Evolutionary conservation across 2,113 vertebrate genomes (phyloP).

Genomic region (Agapornis roseicollis): DNA sequence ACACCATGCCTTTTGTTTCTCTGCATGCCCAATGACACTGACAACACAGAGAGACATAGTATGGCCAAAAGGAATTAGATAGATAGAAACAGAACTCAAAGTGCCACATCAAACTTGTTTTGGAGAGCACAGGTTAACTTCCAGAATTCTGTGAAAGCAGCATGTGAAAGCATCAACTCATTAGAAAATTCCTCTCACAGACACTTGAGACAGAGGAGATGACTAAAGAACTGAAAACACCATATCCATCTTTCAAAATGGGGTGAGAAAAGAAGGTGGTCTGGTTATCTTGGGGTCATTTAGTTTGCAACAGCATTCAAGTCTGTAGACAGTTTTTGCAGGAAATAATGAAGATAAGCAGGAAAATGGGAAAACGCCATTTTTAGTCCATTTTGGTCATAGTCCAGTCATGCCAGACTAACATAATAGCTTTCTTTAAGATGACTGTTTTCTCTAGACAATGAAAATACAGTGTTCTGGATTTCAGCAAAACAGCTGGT

Average conservation of each 20-base stretch:
- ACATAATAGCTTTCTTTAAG: constrained; percentile 15
- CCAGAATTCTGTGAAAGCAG: background rate
- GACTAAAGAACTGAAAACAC: background rate
- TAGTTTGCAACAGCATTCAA: background rate
- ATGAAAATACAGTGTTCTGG: constrained; percentile 27
- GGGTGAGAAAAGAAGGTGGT: background rate
- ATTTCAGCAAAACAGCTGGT: constrained; percentile 21
- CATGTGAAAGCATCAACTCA: background rate
- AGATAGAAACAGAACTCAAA: background rate
- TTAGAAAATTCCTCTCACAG: background rate
- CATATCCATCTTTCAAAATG: background rate
- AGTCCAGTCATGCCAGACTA: constrained; percentile 44
- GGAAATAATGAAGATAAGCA: constrained; percentile 6
- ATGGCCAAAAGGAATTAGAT: background rate
- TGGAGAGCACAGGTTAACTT: background rate
- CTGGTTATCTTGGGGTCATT: background rate
- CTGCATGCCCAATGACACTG: background rate
- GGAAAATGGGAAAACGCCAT: constrained; percentile 30
- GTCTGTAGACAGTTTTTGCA: background rate
- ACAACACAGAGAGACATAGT: background rate
- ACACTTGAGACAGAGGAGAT: background rate
- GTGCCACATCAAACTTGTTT: background rate
- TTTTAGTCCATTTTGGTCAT: constrained; percentile 43
- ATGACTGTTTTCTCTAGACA: constrained; percentile 16
- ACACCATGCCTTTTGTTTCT: background rate